phyloP scores from a whole-genome alignment of 1,140 invertebrate genomes.

The Lanistes nyassanus region DNA sequence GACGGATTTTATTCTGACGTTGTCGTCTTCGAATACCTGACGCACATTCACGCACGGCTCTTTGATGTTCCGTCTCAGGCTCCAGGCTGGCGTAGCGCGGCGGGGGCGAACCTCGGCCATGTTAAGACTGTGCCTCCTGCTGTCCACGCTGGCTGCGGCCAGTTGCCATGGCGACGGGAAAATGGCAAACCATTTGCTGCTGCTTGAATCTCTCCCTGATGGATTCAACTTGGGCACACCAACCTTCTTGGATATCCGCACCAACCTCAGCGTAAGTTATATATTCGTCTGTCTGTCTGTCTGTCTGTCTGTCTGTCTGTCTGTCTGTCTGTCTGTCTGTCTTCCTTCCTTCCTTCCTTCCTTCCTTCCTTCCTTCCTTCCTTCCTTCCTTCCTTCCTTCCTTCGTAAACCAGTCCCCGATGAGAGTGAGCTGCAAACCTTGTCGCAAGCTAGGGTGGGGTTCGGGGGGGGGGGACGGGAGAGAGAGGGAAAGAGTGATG shows the following conservation, averaged over 20 bases:
- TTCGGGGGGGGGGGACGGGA: too few species aligned
- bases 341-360: neutral
- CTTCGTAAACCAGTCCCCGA: too few species aligned
- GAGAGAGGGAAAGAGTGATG: too few species aligned
- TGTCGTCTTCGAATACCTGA: too few species aligned
- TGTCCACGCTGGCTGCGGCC: slow-evolving; percentile 3
- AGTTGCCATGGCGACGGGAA: slow-evolving; percentile 4
- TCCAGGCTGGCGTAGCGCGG: too few species aligned
- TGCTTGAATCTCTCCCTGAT: slow-evolving; percentile 30
- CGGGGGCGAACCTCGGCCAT: too few species aligned
- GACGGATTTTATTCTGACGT: too few species aligned
- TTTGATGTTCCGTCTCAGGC: too few species aligned
- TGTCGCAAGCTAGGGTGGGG: too few species aligned
- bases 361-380: neutral
- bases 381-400: neutral
- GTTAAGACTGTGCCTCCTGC: neutral
- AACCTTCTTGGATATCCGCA: slow-evolving; percentile 23
- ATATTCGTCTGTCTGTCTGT: slow-evolving; percentile 5
- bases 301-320: neutral
- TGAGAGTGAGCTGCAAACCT: too few species aligned
- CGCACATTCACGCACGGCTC: too few species aligned
- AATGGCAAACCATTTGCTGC: slow-evolving; percentile 23
- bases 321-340: neutral
- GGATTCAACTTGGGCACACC: slow-evolving; percentile 14
- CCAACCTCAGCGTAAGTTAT: slow-evolving; percentile 30